A percentile compares a stretch with the other conserved stretches of the same genome.
Conservation (phyloP, 2,113 vertebrate genomes). For the Embiotoca jacksoni region DNA sequence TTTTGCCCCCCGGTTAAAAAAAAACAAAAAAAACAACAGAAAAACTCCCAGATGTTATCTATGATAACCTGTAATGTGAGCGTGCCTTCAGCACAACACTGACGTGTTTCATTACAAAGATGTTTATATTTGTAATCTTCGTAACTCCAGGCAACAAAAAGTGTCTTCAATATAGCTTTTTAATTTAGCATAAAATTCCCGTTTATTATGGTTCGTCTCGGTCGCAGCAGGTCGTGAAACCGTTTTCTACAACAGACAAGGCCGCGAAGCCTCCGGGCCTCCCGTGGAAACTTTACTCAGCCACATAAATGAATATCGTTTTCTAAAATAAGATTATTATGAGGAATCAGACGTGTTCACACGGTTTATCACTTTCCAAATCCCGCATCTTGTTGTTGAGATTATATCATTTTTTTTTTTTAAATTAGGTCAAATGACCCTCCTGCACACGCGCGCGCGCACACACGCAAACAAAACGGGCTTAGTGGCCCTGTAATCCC, state of each 20-base stretch:
- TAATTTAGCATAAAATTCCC: neutral
- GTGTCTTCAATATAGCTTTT: neutral
- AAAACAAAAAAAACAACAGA: neutral
- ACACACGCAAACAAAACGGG: constrained; percentile 49
- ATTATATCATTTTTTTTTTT: constrained; percentile 56
- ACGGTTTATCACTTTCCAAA: constrained; percentile 6
- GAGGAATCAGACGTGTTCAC: too few relatives aligned
- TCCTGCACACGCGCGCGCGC: constrained; percentile 35
- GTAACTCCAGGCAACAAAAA: neutral
- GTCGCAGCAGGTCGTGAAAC: too few relatives aligned
- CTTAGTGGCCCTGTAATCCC: constrained; percentile 65
- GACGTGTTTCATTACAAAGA: constrained; percentile 4
- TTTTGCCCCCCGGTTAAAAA: constrained; percentile 29
- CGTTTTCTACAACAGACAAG: too few relatives aligned
- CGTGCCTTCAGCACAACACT: constrained; percentile 24
- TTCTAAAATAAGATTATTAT: too few relatives aligned
- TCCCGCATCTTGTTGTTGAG: constrained; percentile 60
- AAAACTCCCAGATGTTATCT: constrained; percentile 72
- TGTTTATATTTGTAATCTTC: neutral
- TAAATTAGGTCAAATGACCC: constrained; percentile 75
- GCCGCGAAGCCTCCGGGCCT: too few relatives aligned
- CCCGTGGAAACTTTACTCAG: neutral
- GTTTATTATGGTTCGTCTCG: neutral
- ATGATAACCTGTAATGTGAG: constrained; percentile 48
- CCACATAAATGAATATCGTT: too few relatives aligned